Evolutionary conservation across 2,113 vertebrate genomes (phyloP).

Genomic region (Psilopogon haemacephalus): DNA sequence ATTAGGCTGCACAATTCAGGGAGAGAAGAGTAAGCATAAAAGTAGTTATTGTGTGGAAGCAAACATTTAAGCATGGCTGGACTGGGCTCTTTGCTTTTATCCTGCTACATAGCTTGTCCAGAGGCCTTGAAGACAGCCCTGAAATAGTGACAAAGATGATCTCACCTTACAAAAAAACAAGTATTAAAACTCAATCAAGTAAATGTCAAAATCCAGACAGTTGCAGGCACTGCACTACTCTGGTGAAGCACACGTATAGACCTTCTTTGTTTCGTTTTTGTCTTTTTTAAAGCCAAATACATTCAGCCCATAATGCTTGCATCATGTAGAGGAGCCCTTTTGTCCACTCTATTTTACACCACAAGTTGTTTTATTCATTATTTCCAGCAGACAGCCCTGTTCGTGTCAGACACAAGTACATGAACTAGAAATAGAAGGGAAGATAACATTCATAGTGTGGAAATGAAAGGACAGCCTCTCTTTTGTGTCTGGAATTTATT

Average conservation of each 20-base stretch:
- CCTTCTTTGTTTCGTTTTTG: background rate
- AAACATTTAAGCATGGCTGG: background rate
- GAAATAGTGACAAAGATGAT: background rate
- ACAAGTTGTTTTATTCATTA: background rate
- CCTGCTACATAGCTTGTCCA: background rate
- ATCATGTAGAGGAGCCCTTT: background rate
- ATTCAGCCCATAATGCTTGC: background rate
- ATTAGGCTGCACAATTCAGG: background rate
- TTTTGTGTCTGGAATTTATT: conserved; percentile 36
- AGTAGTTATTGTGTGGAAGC: background rate
- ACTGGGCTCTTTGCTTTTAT: background rate
- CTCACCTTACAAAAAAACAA: background rate
- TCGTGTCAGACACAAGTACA: background rate
- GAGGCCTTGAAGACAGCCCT: background rate
- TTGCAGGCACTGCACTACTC: background rate
- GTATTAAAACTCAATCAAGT: background rate
- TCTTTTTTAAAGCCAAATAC: background rate
- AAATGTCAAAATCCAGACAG: background rate
- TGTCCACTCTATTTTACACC: background rate
- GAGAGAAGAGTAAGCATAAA: background rate
- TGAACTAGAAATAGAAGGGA: conserved; percentile 9
- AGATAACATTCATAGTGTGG: conserved; percentile 11
- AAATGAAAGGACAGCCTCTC: conserved; percentile 37
- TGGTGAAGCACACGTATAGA: background rate
- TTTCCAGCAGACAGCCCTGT: background rate